These are phyloP conservation scores for Stigmatopora nigra DNA, from an alignment of 2,113 vertebrate genomes.

Conservation along the genomic window DNA sequence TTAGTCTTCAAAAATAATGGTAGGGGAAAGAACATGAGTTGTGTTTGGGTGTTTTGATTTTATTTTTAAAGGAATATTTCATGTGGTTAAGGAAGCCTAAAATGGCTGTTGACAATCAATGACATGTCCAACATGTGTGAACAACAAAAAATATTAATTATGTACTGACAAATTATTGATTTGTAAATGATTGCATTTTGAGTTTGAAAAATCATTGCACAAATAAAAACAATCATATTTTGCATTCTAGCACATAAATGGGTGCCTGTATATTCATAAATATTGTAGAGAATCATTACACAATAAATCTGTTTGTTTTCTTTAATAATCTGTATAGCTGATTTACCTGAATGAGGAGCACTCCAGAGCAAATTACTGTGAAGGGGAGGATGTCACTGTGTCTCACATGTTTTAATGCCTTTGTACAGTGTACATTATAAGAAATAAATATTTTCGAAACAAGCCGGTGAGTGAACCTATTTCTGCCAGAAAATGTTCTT, in stretches of 20 bases:
- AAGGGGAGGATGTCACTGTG: conserved; percentile 26
- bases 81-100: background rate
- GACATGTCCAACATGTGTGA: conserved; percentile 18
- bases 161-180: conserved; percentile 32
- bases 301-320: conserved; percentile 18
- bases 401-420: conserved; percentile 46
- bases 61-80: background rate
- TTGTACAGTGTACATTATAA: conserved; percentile 64
- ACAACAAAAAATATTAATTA: conserved; percentile 11
- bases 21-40: background rate
- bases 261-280: conserved; percentile 21
- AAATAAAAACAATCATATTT: conserved; percentile 34
- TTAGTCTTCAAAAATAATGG: background rate
- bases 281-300: conserved; percentile 26
- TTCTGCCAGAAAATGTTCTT: background rate
- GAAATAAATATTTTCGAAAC: conserved; percentile 68
- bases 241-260: conserved; percentile 4
- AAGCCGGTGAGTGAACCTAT: conserved; percentile 14
- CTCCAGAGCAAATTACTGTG: conserved; percentile 34
- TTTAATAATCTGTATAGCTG: conserved; percentile 27
- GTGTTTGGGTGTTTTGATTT: background rate
- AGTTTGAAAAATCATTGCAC: conserved; percentile 24
- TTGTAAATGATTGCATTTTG: conserved; percentile 25
- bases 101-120: conserved; percentile 8
- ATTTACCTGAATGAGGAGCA: conserved; percentile 23